Conservation (phyloP, 2,113 vertebrate genomes). For the Theristicus caerulescens region DNA sequence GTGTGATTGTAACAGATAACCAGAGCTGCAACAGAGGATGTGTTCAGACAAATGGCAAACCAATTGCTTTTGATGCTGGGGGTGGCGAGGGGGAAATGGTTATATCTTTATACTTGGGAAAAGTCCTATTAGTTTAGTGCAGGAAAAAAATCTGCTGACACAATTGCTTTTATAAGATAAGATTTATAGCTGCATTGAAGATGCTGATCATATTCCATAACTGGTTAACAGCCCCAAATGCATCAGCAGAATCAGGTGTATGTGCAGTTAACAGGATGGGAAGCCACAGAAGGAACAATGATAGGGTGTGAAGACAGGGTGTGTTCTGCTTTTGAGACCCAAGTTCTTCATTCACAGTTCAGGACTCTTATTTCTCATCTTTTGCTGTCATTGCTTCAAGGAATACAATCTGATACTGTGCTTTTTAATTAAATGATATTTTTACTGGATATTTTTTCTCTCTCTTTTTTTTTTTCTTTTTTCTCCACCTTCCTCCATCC, state of each 20-base stretch:
- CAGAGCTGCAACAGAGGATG: background rate
- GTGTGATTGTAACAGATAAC: background rate
- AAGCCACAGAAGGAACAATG: background rate
- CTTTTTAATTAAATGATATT: background rate
- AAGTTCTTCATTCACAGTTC: background rate
- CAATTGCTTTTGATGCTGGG: conserved; percentile 20
- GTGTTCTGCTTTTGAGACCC: background rate
- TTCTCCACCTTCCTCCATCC: rapidly evolving
- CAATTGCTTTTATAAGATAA: conserved; percentile 5
- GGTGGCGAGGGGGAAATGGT: background rate
- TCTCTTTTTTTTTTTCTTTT: rapidly evolving
- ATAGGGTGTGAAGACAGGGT: background rate
- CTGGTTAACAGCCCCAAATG: conserved; percentile 32
- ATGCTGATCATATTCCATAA: conserved; percentile 29
- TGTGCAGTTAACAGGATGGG: background rate
- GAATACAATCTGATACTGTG: background rate
- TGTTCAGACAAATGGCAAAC: conserved; percentile 42
- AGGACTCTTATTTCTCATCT: background rate
- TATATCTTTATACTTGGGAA: conserved; percentile 4
- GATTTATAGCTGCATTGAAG: conserved; percentile 52
- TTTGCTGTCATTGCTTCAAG: background rate
- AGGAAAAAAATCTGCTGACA: conserved; percentile 48
- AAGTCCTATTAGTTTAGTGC: conserved; percentile 11
- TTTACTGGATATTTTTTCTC: background rate
- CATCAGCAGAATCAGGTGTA: background rate